A percentile compares a stretch with the other conserved stretches of the same genome.
phyloP scores from a whole-genome alignment of 2,113 vertebrate genomes.

The Rhabdornis inornatus region DNA sequence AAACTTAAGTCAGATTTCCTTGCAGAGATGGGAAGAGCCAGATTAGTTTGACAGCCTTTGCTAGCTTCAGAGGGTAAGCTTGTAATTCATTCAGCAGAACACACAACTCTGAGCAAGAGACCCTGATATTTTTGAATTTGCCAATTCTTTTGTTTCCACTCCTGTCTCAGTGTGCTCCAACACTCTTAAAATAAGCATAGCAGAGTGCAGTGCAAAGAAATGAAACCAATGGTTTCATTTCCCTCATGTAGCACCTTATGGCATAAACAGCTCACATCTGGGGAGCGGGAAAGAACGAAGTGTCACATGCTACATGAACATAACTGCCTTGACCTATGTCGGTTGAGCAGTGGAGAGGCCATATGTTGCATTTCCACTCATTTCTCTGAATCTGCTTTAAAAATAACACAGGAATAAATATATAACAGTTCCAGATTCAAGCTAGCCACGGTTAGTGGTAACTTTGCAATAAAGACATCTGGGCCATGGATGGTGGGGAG shows the following conservation, averaged over 20 bases:
- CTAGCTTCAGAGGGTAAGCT: background rate
- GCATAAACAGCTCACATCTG: constrained; percentile 10
- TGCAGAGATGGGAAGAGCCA: background rate
- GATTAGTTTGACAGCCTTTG: background rate
- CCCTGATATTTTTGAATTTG: background rate
- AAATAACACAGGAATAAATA: background rate
- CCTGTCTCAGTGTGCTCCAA: background rate
- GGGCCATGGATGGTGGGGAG: background rate
- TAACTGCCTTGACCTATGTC: background rate
- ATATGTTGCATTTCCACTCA: background rate
- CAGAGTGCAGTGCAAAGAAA: constrained; percentile 19
- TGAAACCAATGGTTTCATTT: constrained; percentile 48
- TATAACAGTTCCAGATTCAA: background rate
- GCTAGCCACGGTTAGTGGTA: background rate
- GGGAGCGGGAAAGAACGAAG: background rate
- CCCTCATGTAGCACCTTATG: background rate
- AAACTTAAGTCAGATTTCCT: background rate
- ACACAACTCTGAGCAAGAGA: background rate
- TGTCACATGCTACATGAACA: constrained; percentile 8
- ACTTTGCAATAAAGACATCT: background rate
- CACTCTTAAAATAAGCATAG: background rate
- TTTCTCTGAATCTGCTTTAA: background rate
- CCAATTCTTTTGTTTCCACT: background rate
- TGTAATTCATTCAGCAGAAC: background rate
- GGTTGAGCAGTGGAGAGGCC: background rate